Base-by-base conservation (phyloP, 2,797 vertebrate genomes). In the Pangasius mekongensis region DNA sequence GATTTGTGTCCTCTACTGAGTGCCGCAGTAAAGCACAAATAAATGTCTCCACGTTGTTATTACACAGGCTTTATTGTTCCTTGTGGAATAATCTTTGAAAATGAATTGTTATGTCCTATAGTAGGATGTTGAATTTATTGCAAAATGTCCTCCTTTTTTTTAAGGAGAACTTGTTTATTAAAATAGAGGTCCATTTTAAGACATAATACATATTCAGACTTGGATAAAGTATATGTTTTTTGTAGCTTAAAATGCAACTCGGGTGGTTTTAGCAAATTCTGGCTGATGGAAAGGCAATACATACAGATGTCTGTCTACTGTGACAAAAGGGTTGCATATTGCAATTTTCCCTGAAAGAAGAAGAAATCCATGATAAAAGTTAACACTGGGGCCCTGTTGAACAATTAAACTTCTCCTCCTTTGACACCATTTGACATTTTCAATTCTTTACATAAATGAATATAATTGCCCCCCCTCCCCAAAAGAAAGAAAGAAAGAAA, bases 1-100 rank as follows among this genome's bases (percentile, higher is more conserved):
- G 94, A 95, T 95, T 96, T 96, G 93, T 95, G 94, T 95, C 92
- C 93, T 94, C 88, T 91, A 91, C 89, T 91, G 94, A 94, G 92
- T 93, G 92, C 92, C 92, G 91, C 91, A 87, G 91, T 85, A 93
- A 92, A 95, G 94, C 90, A 93, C 88, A 94, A 95, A 90, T 91
- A 93, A 95, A 95, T 93, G 91, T 92, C 92, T 94, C 92, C 93
- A 93, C 89, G 91, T 92, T 94, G 90, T 92, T 91, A 94, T 89
- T 88, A 89, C 87, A 87, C 90, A 90, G 83, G 92, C 86, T 93
- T 91, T 93, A 92, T 93, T 95, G 93, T 94, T 94, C 90, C 67
- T 89, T 88, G 89, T 87, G 88, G 83, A 86, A 91, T 90, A 88
- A 92, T 91, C 89, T 88, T 85, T 76, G 84, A 91, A 89, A 90